Evolutionary conservation across 2,888 invertebrate species (phyloP), one percentile per base, ranked within the genome.

Genomic region (Erebia ligea): DNA sequence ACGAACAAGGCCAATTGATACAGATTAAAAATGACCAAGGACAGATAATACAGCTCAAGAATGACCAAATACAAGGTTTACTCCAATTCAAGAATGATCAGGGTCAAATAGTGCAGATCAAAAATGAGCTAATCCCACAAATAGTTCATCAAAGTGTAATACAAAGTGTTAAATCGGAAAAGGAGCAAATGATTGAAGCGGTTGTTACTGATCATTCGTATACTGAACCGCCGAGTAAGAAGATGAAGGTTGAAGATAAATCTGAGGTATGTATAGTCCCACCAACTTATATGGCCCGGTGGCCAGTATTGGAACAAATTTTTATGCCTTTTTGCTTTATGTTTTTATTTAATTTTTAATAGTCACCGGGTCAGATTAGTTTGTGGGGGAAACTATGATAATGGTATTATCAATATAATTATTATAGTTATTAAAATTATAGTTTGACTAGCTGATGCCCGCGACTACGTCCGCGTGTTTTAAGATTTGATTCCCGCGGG

Each of bases 1-100:
- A 92, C 75, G 92, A 93, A 0, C 91, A 91, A 66, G 91, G 91
- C 1, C 91, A 92, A 81, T 74, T 92, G 0, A 89, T 92, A 73
- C 92, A 92, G 72, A 84, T 92, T 13, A 91, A 92, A 76, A 91
- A 90, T 69, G 91, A 91, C 2, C 91, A 92, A 68, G 91, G 91
- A n/a, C 92, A 92, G 77, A 87, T 92, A 19, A 90, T 92, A 75
- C 91, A 91, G 21, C 69, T 92, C 68, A 92, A 92, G 73, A 84
- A 85, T 71, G 92, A 92, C 19, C 91, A 91, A 74, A 71, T 90
- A 13, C 86, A 87, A 69, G 84, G 86, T 0, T 68, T 90, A 57
- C 71, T 91, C 9, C 90, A 90, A 73, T 86, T 84, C 72, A 91
- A 90, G 76, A 88, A 86, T 69, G 91, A 91, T 8, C 87, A 85